Base-by-base conservation (phyloP, 2,113 vertebrate genomes). In the Herpailurus yagouaroundi region DNA sequence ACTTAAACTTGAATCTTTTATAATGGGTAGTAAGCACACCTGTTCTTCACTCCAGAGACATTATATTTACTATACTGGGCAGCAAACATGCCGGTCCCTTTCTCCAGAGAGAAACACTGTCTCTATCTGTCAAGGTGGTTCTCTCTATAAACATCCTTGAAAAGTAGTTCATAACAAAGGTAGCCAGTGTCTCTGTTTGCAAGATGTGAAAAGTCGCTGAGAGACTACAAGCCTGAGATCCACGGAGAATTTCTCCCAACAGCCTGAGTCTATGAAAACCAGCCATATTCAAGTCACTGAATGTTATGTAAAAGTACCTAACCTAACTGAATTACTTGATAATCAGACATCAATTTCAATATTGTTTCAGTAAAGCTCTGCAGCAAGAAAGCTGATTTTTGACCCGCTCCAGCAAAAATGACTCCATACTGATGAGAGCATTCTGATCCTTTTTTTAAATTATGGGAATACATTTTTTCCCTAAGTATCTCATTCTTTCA, bases 331-430 rank as follows among this genome's bases (percentile, higher is more conserved):
- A 63, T 66, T 86, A 81, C 60, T 82, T 25, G 36, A 73, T 85
- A 85, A 90, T 94, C 25, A 89, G 63, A 55, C 13, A 48, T 63
- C 29, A 85, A 14, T 79, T 95, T 97, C 13, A 16, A 13, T 71
- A 76, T 77, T 85, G 29, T 93, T 96, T 96, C 52, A 91, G 66
- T 71, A 92, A 93, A 86, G 19, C 7, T 41, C 94, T 94, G 11
- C n/a, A 94, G 4, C 25, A 95, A 85, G 64, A 55, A 92, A 89
- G 14, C 33, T 16, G 19, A 77, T 48, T 63, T 82, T 91, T 88
- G 15, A 80, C n/a, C 21, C 12, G 91, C 4, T 55, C 27, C 13
- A 64, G 57, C 38, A 90, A 87, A 96, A 95, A 73, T 71, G 96
- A 82, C 31, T 81, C 23, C 93, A 29, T 73, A 60, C 36, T 57